These are phyloP conservation scores for Tricholaema leucomelas DNA, from an alignment of 2,113 vertebrate genomes.

Conservation along the genomic window DNA sequence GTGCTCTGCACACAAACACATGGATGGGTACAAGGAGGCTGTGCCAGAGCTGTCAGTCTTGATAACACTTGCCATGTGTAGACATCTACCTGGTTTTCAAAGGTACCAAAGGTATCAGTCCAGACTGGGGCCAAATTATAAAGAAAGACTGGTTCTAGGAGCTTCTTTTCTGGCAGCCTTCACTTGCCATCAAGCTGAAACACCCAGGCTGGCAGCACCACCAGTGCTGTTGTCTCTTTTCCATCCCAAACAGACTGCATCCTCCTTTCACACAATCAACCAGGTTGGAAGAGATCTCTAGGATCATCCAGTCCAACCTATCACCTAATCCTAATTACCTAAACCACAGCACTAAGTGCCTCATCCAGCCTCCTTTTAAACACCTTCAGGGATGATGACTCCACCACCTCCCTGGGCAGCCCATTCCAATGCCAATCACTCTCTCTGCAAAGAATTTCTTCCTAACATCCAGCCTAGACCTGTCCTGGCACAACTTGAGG, in stretches of 20 bases:
- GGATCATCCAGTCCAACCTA: too few species aligned
- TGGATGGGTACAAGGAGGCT: not conserved
- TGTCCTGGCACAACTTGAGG: too few species aligned
- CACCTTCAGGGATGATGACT: too few species aligned
- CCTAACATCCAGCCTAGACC: too few species aligned
- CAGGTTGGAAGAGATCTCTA: too few species aligned
- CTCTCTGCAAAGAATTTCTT: too few species aligned
- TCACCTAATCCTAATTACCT: too few species aligned
- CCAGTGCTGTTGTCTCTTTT: not conserved
- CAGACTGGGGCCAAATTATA: not conserved
- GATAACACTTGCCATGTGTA: accelerated
- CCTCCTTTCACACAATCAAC: too few species aligned
- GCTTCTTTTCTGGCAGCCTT: not conserved
- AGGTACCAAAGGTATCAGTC: not conserved
- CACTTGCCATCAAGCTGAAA: not conserved
- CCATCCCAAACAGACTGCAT: not conserved
- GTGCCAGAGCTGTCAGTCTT: not conserved
- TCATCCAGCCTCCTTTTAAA: too few species aligned
- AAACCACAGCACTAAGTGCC: too few species aligned
- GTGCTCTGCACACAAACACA: accelerated
- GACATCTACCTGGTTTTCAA: not conserved
- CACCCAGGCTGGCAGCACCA: accelerated
- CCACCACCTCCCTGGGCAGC: too few species aligned
- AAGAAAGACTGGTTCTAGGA: not conserved
- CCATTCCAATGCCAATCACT: too few species aligned